Evolutionary conservation across 35 echinoderm and acorn worm species (phyloP).

Genomic region (Strongylocentrotus purpuratus): DNA sequence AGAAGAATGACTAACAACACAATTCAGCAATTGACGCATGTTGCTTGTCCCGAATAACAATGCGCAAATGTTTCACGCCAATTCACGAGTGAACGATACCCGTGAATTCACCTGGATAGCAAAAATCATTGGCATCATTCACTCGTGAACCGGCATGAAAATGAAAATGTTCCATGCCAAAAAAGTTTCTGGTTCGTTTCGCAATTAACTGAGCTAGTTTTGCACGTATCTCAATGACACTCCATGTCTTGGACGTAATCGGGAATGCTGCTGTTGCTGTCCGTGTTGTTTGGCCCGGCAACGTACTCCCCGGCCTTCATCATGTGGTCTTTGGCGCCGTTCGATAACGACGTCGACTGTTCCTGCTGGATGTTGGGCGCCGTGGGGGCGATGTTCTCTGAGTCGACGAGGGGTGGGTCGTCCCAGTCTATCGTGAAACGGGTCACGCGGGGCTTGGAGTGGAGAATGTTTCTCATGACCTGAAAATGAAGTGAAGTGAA

Average conservation of each 20-base stretch:
- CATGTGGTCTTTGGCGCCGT: slow-evolving; percentile 27
- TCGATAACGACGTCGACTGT: not conserved
- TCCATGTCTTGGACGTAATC: slow-evolving; percentile 77
- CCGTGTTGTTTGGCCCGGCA: slow-evolving; percentile 61
- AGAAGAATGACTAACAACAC: no score
- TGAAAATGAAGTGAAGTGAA: slow-evolving; percentile 13
- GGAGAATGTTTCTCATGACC: slow-evolving; percentile 89
- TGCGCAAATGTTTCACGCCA: not conserved
- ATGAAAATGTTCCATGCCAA: not conserved
- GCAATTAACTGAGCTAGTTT: not conserved
- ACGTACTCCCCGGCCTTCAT: slow-evolving; percentile 15
- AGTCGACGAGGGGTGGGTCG: slow-evolving; percentile 57
- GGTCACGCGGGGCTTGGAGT: slow-evolving; percentile 90
- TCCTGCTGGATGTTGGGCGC: slow-evolving; percentile 55
- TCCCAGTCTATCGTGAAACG: slow-evolving; percentile 99
- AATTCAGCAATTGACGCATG: no score
- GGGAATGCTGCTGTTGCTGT: slow-evolving; percentile 95
- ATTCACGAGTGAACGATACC: not conserved
- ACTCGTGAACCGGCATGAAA: no score
- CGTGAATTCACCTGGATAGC: no score
- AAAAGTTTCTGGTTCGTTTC: not conserved
- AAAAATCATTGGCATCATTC: no score
- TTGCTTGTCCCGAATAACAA: no score
- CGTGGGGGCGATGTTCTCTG: slow-evolving; percentile 86
- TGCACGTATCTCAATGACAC: not conserved